Percentiles rank a stretch among this genome's conserved stretches.
phyloP scores from a whole-genome alignment of 2,797 vertebrate species.

The Coregonus ussuriensis region DNA sequence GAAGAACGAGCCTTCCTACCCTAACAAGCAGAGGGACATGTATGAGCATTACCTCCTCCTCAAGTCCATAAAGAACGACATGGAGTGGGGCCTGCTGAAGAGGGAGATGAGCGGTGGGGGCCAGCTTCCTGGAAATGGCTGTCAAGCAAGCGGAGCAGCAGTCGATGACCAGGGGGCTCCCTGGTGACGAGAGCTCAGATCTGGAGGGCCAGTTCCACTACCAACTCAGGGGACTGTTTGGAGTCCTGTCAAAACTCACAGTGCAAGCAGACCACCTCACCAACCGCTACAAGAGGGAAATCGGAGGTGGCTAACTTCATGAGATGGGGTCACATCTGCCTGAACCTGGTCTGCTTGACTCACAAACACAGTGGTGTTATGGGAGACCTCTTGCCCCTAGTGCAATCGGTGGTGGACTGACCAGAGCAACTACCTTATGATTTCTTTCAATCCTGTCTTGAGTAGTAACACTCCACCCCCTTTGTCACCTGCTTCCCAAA shows the following conservation, averaged over 20 bases:
- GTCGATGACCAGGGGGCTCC: constrained; percentile 37
- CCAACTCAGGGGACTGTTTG: constrained; percentile 80
- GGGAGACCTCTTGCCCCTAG: constrained; percentile 21
- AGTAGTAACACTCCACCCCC: constrained; percentile 41
- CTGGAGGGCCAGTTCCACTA: constrained; percentile 80
- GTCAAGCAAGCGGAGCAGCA: constrained; percentile 74
- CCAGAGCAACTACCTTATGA: constrained; percentile 29
- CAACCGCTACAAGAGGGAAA: constrained; percentile 80
- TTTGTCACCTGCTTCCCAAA: neutral
- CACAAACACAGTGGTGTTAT: constrained; percentile 38
- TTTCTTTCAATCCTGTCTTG: constrained; percentile 32
- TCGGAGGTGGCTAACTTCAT: constrained; percentile 77
- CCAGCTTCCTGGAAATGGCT: constrained; percentile 78
- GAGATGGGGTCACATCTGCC: constrained; percentile 57
- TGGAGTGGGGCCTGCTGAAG: constrained; percentile 82
- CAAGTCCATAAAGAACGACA: constrained; percentile 83
- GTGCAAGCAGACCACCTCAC: constrained; percentile 79
- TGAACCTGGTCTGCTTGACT: constrained; percentile 51
- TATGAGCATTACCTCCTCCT: constrained; percentile 83
- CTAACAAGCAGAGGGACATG: constrained; percentile 81
- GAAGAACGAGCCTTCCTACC: constrained; percentile 55
- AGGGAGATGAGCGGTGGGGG: constrained; percentile 70
- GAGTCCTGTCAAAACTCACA: constrained; percentile 80
- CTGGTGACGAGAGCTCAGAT: constrained; percentile 57
- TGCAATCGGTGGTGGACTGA: constrained; percentile 41